Base-by-base conservation (phyloP, 2,797 vertebrate species). In the Dallia pectoralis region DNA sequence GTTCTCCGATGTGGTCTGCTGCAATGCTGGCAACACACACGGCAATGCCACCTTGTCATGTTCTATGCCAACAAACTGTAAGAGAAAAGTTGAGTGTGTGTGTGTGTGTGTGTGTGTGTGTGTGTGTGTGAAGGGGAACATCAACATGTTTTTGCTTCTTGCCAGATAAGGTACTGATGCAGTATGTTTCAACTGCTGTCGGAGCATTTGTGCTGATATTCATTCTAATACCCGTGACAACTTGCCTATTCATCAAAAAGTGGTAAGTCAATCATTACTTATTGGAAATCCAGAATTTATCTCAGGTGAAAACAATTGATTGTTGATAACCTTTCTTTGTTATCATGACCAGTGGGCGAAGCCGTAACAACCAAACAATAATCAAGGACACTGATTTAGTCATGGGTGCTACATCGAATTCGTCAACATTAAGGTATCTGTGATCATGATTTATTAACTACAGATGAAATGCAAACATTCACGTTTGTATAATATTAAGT, bases 1-100 rank as follows among this genome's bases (percentile, higher is more conserved):
- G 44, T 77, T 86, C 32, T 77, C 70, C 1, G 44, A 40, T 8
- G 77, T 25, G 29, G 56, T 92, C 68, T 29, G 68, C 19, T 93
- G 92, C 77, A 44, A 78, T 68, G 91, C 90, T 36, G 86, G 74
- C 53, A 93, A 92, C 86, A 82, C 71, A 0, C 12, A 68, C 47
- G 92, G 91, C 32, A 79, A 29, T 0, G 59, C 73, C 9, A 84
- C 51, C 19, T 12, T 80, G 53, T 56, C 18, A 2, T 51, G 91
- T 3, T 8, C 44, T 22, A 18, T 89, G 51, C 73, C 84, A 63
- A 63, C 59, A n/a, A 73, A 72, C 0, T 79, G 88, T 91, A 84
- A 82, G 77, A 22, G 73, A 19, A 29, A 15, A 22, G 11, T 40
- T 7, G 40, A 11, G 40, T 44, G 40, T 44, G 40, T 44, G 40